Evolutionary conservation across 1,140 invertebrate genomes (phyloP), one percentile per base, ranked within the genome.

Genomic region (Apis cerana): DNA sequence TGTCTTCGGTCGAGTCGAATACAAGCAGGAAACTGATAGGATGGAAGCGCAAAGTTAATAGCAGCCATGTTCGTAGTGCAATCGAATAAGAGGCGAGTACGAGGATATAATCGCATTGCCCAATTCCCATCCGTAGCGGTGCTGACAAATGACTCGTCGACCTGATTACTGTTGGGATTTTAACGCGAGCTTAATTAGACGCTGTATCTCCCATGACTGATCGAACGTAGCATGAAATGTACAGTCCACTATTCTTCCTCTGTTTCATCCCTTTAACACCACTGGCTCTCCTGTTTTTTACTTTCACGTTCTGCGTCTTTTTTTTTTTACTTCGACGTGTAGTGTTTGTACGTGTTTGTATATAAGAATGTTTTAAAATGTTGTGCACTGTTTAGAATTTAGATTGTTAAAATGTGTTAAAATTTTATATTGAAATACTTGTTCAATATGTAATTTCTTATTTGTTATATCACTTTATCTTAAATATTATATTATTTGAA

Each of bases 141-240:
- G 82, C 88, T 89, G 88, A 89, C 87, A 89, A 89, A 89, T 89
- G 88, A 89, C 87, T 89, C 82, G 79, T 86, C 85, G 87, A 67
- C 85, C 83, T 88, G 85, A 88, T 89, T 89, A 89, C 88, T 88
- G 88, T 88, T 89, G 88, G 87, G 87, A 89, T 89, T 89, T 89
- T 89, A 89, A 89, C 88, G 82, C 87, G 82, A 85, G 87, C 88
- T 88, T 89, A 89, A 89, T 89, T 89, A 89, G 88, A 88, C 85
- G 82, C 84, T 84, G 87, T 78, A 89, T 70, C 80, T 81, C 56
- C 68, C 88, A 80, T 88, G 83, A 90, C 85, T 87, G 88, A 90
- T 90, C 84, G 89, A 83, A 84, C 77, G 69, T 72, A 83, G 65
- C 65, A 84, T 80, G 81, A 69, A 84, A 81, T 59, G 79, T 56